These are phyloP conservation scores for Cosmopolites sordidus DNA, from an alignment of 2,888 invertebrate genomes.

Conservation along the genomic window DNA sequence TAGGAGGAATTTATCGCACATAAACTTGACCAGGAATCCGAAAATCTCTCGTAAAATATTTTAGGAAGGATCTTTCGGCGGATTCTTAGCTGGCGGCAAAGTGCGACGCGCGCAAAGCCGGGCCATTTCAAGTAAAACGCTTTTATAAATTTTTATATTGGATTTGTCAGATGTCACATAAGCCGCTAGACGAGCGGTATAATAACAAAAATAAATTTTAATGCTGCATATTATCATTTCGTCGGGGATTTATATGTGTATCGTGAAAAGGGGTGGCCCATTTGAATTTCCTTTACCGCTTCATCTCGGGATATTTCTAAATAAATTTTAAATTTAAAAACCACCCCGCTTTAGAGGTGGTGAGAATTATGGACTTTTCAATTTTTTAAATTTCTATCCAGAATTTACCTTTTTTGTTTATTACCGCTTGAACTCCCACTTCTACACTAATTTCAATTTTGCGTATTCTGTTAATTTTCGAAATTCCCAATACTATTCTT, in stretches of 20 bases:
- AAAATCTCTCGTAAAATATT: slow-evolving; percentile 5
- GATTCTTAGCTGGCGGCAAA: neutral
- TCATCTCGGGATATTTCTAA: neutral
- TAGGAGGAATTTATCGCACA: neutral
- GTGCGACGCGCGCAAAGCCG: neutral
- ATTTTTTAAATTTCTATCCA: too few species aligned
- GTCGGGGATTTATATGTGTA: slow-evolving; percentile 1
- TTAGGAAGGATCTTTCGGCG: neutral
- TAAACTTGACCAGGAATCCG: slow-evolving; percentile 2
- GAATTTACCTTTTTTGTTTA: too few species aligned
- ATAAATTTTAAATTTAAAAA: neutral
- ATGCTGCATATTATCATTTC: slow-evolving; percentile 8
- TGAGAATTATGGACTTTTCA: too few species aligned
- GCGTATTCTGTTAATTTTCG: too few species aligned
- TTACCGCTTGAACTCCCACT: too few species aligned
- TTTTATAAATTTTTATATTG: slow-evolving; percentile 5
- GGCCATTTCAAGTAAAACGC: slow-evolving; percentile 1
- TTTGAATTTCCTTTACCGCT: neutral
- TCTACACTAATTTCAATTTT: too few species aligned
- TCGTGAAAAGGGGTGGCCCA: neutral
- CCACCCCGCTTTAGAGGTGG: too few species aligned
- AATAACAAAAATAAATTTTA: slow-evolving; percentile 13
- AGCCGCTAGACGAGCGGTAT: slow-evolving; percentile 3
- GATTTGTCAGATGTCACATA: slow-evolving; percentile 13
- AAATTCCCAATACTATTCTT: too few species aligned